phyloP scores from a whole-genome alignment of 2,113 vertebrate species.

The Peromyscus maniculatus region DNA sequence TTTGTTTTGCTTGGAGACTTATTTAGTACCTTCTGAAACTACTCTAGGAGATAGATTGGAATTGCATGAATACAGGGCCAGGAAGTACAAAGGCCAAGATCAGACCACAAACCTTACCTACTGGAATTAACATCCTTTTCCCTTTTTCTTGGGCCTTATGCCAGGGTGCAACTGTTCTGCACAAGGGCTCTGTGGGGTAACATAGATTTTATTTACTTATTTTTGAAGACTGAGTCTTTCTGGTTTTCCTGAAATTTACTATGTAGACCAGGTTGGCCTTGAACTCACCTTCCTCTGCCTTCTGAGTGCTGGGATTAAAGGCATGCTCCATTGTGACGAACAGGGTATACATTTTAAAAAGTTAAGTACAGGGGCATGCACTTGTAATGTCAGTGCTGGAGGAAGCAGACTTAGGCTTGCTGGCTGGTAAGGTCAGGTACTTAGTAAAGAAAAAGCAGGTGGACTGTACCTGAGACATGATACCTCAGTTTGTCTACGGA shows the following conservation, averaged over 20 bases:
- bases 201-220: neutral
- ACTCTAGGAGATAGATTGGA: neutral
- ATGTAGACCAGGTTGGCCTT: neutral
- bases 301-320: neutral
- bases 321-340: neutral
- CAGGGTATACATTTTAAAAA: neutral
- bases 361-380: too few relatives aligned
- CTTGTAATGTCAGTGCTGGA: neutral
- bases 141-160: neutral
- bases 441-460: neutral
- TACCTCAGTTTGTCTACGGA: neutral
- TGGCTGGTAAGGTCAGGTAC: neutral
- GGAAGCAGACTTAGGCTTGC: neutral
- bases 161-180: neutral
- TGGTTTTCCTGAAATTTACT: neutral
- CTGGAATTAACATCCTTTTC: neutral
- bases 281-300: neutral
- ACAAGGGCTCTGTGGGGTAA: neutral
- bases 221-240: neutral
- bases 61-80: neutral
- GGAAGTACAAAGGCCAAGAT: neutral
- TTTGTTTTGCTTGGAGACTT: neutral
- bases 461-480: too few relatives aligned
- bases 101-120: neutral
- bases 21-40: constrained; percentile 34